These are phyloP conservation scores for Eucera pruinosa DNA, from an alignment of 2,888 invertebrate genomes.

Conservation along the genomic window DNA sequence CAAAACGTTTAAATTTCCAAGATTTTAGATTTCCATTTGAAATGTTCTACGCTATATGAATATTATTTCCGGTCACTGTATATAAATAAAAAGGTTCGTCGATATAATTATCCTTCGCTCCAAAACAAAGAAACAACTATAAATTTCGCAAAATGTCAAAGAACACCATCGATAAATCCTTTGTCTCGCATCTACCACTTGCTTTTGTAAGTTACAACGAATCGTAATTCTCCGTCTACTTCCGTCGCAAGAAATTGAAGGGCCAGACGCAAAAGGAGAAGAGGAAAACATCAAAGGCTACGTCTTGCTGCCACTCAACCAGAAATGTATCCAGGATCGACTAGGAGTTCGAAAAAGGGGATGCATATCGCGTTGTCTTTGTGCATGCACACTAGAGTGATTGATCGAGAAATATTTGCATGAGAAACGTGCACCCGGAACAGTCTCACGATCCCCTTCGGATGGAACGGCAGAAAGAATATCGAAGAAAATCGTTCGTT, in stretches of 20 bases:
- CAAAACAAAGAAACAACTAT: too few relatives aligned
- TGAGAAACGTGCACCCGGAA: slow-evolving; percentile 10
- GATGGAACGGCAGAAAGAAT: not conserved
- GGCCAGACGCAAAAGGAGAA: not conserved
- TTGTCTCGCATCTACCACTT: not conserved
- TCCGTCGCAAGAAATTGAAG: not conserved
- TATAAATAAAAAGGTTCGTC: too few relatives aligned
- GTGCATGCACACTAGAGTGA: slow-evolving; percentile 4
- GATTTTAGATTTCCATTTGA: too few relatives aligned
- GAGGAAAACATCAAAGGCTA: slow-evolving; percentile 9
- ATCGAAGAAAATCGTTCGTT: slow-evolving; percentile 1
- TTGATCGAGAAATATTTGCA: slow-evolving; percentile 44
- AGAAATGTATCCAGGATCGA: slow-evolving; percentile 17
- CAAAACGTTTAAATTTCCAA: too few relatives aligned
- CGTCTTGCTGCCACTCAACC: not conserved
- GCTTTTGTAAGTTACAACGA: not conserved
- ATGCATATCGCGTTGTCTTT: slow-evolving; percentile 25
- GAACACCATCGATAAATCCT: too few relatives aligned
- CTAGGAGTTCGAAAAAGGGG: not conserved
- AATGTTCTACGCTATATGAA: too few relatives aligned
- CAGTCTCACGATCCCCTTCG: not conserved
- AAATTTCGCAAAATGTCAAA: too few relatives aligned
- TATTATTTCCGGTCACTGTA: too few relatives aligned
- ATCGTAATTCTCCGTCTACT: not conserved
- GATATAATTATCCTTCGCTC: too few relatives aligned